phyloP scores from a whole-genome alignment of 2,888 invertebrate species.

The Ochropleura leucogaster region DNA sequence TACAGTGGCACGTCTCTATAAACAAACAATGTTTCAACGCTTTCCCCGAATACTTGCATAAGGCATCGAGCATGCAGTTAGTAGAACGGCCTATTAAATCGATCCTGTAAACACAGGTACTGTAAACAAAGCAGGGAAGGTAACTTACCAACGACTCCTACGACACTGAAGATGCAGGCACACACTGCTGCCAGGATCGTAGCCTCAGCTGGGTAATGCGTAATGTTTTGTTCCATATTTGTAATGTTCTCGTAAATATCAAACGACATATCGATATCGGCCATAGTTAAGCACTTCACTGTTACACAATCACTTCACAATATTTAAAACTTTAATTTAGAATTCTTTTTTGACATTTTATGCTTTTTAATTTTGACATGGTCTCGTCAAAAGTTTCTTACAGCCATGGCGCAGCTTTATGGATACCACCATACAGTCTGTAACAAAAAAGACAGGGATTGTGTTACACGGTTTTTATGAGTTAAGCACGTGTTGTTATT shows the following conservation, averaged over 20 bases:
- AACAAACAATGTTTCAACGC: conserved; percentile 75
- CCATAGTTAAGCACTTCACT: conserved; percentile 73
- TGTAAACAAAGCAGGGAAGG: conserved; percentile 64
- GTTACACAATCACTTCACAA: conserved; percentile 62
- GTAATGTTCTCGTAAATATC: conserved; percentile 70
- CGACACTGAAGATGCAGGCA: conserved; percentile 94
- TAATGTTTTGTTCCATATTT: conserved; percentile 79
- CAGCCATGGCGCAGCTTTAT: conserved; percentile 48
- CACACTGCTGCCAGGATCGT: conserved; percentile 95
- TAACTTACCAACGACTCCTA: conserved; percentile 94
- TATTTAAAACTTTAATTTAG: conserved; percentile 68
- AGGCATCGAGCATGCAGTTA: conserved; percentile 44
- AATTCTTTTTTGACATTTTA: conserved; percentile 75
- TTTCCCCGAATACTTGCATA: conserved; percentile 73
- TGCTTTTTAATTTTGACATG: conserved; percentile 63
- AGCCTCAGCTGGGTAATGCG: conserved; percentile 93
- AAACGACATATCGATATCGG: conserved; percentile 63
- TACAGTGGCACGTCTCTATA: conserved; percentile 68
- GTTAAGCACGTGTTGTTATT: conserved; percentile 65
- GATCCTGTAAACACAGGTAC: conserved; percentile 72
- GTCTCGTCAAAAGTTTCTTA: conserved; percentile 43
- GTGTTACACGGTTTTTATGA: conserved; percentile 58
- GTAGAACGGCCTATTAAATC: conserved; percentile 59
- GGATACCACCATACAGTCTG: conserved; percentile 66
- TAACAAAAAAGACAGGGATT: conserved; percentile 72